Evolutionary conservation across 2,797 vertebrate species (phyloP), one percentile per base, ranked within the genome.

Genomic region (Sebastes taczanowskii): DNA sequence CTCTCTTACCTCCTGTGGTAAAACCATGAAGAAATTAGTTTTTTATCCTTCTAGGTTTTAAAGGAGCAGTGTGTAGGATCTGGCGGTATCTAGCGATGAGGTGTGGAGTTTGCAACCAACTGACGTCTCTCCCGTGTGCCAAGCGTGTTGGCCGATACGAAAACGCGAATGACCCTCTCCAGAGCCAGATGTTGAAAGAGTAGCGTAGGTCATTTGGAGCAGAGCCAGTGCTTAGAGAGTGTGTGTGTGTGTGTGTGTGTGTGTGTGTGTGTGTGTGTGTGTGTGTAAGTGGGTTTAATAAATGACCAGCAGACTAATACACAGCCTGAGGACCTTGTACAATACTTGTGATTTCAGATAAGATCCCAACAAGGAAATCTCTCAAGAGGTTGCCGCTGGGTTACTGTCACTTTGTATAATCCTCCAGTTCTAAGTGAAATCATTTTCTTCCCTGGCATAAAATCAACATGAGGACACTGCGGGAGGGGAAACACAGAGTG

Each of bases 251-350:
- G n/a, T n/a, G n/a, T n/a, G n/a, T n/a, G n/a, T n/a, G n/a, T n/a
- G n/a, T n/a, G n/a, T 27, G 35, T 2, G 35, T 5, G 16, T 35
- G 10, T 11, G 1, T 29, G 10, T 38, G 25, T 25, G 14, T 10
- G 20, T 7, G 59, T 66, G 46, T 23, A 18, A 8, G 10, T 34
- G 20, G 9, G 46, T 46, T 86, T 84, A 81, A 86, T 82, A 23
- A 76, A 67, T 70, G 29, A 82, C 71, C 49, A 62, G 38, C 22
- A 23, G 49, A 62, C 42, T 68, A 25, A 74, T 67, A 35, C 23
- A 25, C 60, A 79, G 74, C 55, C 53, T 13, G 56, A 80, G 30
- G 61, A 61, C 14, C 56, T 42, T 79, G 84, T 62, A 80, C 58
- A 81, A 66, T 35, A 34, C 23, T 53, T 61, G 60, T 58, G 5